A percentile compares a stretch with the other conserved stretches of the same genome.
Conservation (phyloP, 2,888 invertebrate species). For the Sesamia inferens region DNA sequence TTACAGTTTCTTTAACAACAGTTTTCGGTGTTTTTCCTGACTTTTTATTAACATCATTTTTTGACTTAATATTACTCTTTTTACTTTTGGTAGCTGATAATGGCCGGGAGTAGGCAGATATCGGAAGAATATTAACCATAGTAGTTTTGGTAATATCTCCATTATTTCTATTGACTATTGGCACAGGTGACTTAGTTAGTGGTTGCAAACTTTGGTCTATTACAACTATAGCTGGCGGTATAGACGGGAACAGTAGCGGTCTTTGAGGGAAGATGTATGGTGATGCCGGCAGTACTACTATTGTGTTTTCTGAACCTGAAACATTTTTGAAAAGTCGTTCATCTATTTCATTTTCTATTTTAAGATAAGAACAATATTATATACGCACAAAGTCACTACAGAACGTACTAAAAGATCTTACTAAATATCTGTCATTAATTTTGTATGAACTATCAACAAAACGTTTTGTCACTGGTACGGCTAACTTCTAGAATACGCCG, state of each 20-base stretch:
- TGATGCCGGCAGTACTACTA: conserved; percentile 84
- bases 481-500: no score
- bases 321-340: conserved; percentile 51
- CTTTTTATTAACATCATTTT: conserved; percentile 70
- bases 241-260: conserved; percentile 81
- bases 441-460: neutral
- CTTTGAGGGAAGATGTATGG: conserved; percentile 87
- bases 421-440: neutral
- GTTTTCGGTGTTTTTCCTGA: conserved; percentile 67
- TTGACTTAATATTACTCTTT: conserved; percentile 75
- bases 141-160: conserved; percentile 86
- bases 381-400: neutral
- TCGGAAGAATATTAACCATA: conserved; percentile 87
- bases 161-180: conserved; percentile 78
- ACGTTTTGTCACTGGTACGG: neutral
- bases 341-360: conserved; percentile 11
- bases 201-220: conserved; percentile 81
- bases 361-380: neutral
- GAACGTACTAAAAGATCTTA: neutral
- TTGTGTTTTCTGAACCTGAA: conserved; percentile 83
- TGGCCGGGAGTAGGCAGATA: conserved; percentile 87
- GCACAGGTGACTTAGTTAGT: conserved; percentile 77
- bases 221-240: conserved; percentile 83
- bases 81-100: conserved; percentile 81
- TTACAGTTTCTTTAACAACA: conserved; percentile 43